Percentiles rank a stretch among this genome's conserved stretches.
phyloP scores from a whole-genome alignment of 1,140 invertebrate species.

The Metopolophium dirhodum region DNA sequence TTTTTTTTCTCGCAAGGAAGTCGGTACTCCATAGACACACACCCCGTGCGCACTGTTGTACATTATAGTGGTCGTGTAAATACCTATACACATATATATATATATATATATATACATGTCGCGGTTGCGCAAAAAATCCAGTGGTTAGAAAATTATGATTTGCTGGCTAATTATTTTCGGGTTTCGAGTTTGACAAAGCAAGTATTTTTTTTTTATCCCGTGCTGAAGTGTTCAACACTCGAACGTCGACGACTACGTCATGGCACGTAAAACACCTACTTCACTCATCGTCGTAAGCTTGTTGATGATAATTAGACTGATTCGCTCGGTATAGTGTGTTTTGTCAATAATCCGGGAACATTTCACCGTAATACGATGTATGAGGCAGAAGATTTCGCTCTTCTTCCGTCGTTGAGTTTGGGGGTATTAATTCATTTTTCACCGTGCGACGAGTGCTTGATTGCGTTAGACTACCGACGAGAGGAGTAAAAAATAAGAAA shows the following conservation, averaged over 20 bases:
- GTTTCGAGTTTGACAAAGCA: conserved; percentile 27
- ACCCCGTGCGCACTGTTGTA: background rate
- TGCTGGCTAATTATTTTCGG: conserved; percentile 51
- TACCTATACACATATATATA: background rate
- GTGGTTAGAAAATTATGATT: conserved; percentile 18
- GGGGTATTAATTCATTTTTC: background rate
- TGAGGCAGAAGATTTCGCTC: background rate
- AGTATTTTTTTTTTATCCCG: background rate
- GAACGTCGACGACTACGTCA: background rate
- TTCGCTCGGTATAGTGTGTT: background rate
- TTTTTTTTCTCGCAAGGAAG: conserved; percentile 17
- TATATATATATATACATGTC: background rate
- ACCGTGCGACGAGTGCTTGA: background rate
- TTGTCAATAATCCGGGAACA: background rate
- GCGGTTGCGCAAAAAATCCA: background rate
- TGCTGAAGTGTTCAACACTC: conserved; percentile 3
- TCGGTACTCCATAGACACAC: background rate
- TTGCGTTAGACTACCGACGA: background rate
- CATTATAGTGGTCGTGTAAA: background rate
- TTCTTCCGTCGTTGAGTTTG: background rate
- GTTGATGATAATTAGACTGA: conserved; percentile 26
- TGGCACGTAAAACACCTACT: background rate
- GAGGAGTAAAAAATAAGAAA: background rate
- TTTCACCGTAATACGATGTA: background rate
- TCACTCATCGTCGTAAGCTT: background rate